A percentile compares a stretch with the other conserved stretches of the same genome.
Conservation (phyloP, 2,797 vertebrate species). For the Holocentrus rufus region DNA sequence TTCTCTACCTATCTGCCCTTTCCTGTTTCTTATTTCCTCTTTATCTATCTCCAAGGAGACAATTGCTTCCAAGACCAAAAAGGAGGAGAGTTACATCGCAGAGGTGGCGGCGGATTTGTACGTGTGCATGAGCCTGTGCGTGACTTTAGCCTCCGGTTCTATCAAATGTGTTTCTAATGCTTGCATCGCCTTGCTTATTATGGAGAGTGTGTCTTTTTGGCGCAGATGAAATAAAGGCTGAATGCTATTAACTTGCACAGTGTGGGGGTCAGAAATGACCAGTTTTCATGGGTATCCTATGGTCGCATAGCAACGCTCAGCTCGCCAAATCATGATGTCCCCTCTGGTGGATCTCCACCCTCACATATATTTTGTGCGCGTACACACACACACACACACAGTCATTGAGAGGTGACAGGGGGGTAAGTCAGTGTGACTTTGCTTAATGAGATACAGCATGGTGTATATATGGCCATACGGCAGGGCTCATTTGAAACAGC, state of each 20-base stretch:
- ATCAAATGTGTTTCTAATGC: constrained; percentile 1
- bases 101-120: constrained; percentile 11
- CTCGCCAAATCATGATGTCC: constrained; percentile 44
- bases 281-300: constrained; percentile 29
- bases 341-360: constrained; percentile 12
- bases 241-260: constrained; percentile 43
- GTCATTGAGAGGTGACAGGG: constrained; percentile 50
- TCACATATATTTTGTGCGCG: constrained; percentile 14
- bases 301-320: constrained; percentile 62
- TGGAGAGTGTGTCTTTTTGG: constrained; percentile 36
- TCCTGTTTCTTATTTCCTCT: constrained; percentile 63
- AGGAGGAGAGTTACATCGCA: constrained; percentile 23
- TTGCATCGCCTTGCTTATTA: constrained; percentile 21
- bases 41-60: constrained; percentile 68
- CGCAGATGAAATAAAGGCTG: constrained; percentile 38
- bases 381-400: constrained; percentile 9
- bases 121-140: constrained; percentile 15
- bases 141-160: constrained; percentile 21
- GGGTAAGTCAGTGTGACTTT: constrained; percentile 67
- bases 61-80: constrained; percentile 37
- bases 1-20: constrained; percentile 60
- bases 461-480: constrained; percentile 49
- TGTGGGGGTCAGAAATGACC: constrained; percentile 36
- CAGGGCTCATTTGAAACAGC: constrained; percentile 64
- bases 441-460: constrained; percentile 68